Evolutionary conservation across 2,797 vertebrate genomes (phyloP).

Genomic region (Myotis pilosus): DNA sequence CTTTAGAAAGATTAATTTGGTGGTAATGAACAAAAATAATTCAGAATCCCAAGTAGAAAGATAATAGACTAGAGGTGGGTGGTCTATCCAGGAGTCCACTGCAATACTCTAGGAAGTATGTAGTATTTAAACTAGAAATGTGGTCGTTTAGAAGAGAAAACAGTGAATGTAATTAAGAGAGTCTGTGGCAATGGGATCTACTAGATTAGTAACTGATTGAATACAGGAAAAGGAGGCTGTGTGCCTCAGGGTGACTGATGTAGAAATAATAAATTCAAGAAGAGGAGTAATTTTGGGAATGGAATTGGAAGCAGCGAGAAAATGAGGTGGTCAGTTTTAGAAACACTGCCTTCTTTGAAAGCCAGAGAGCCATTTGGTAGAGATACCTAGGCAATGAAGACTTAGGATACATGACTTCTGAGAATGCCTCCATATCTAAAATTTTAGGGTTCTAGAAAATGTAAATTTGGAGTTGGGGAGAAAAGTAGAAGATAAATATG

Average conservation of each 20-base stretch:
- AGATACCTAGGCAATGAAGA: background rate
- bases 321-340: background rate
- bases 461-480: background rate
- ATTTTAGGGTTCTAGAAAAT: background rate
- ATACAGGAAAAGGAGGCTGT: background rate
- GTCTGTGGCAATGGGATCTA: background rate
- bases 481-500: background rate
- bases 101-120: background rate
- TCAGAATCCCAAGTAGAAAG: slow-evolving; percentile 33
- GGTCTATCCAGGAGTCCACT: background rate
- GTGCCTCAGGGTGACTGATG: background rate
- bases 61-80: background rate
- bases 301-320: background rate
- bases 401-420: background rate
- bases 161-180: background rate
- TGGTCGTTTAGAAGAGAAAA: background rate
- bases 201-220: background rate
- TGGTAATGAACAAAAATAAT: background rate
- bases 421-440: background rate
- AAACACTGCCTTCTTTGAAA: background rate
- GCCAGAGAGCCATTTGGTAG: background rate
- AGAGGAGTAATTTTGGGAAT: background rate
- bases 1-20: background rate
- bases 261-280: slow-evolving; percentile 31
- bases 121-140: slow-evolving; percentile 30